Base-by-base conservation (phyloP, 2,797 vertebrate genomes). In the Austrolebias charrua region DNA sequence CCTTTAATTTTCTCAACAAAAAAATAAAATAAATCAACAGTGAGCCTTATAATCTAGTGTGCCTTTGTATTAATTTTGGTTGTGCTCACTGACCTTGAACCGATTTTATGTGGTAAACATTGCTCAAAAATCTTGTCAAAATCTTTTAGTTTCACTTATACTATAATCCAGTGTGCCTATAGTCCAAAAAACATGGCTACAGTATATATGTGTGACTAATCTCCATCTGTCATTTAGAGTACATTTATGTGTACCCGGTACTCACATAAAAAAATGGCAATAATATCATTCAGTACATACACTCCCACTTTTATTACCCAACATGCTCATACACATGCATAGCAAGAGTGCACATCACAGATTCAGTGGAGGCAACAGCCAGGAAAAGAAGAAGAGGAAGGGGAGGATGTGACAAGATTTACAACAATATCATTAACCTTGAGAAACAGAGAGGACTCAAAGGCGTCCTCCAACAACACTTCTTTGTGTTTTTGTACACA, bases 351-450 rank as follows among this genome's bases (percentile, higher is more conserved):
- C 66, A 73, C 73, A 83, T 76, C 80, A 71, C 55, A 73, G 75
- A 81, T 66, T 80, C 67, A 58, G 63, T 58, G 67, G 69, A 69
- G 68, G 78, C 63, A 51, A 80, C 62, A 72, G 71, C 76, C 60
- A 59, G 63, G 55, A 68, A 45, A 64, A 71, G 66, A 48, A 56
- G 55, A 59, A 53, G 49, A 51, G 63, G 60, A 45, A 38, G 48
- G 61, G 63, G 63, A 4, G 60, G 71, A 88, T 90, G 91, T 90
- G 91, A 89, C 83, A 79, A 89, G 92, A 86, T 92, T 93, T 90
- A 90, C 87, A 92, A 93, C 89, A 85, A 90, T 87, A 89, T 92
- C 91, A 92, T 92, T 92, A 93, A 92, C 91, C 91, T 93, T 92
- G 91, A 86, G 83, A 83, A 86, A 76, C 63, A 78, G 76, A 83